Conservation (phyloP, 2,888 invertebrate genomes). For the Drosophila algonquin region DNA sequence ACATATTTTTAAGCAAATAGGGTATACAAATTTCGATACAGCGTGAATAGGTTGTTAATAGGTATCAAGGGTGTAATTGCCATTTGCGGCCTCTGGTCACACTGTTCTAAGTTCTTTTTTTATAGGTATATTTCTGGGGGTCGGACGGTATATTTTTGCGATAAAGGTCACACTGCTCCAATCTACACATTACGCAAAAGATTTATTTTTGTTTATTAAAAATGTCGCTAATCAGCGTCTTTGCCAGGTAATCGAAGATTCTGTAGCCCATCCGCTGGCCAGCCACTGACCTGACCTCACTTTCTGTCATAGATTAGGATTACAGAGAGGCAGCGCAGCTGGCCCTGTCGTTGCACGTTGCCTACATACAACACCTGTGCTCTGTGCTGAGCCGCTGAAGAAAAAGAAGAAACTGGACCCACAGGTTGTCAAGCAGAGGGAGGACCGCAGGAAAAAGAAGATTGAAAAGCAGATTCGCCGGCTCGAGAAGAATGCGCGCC, state of each 20-base stretch:
- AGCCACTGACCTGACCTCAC: neutral
- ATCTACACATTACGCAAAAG: slow-evolving; percentile 56
- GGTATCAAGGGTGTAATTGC: too few relatives aligned
- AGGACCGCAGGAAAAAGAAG: slow-evolving; percentile 92
- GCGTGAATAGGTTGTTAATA: too few relatives aligned
- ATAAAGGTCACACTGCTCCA: too few relatives aligned
- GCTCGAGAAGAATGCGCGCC: slow-evolving; percentile 91
- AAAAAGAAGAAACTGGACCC: slow-evolving; percentile 95
- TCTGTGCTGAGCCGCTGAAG: slow-evolving; percentile 92
- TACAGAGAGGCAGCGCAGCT: slow-evolving; percentile 45
- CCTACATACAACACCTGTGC: slow-evolving; percentile 76
- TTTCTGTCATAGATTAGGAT: slow-evolving; percentile 51
- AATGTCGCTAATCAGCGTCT: slow-evolving; percentile 66
- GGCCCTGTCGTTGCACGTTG: slow-evolving; percentile 42
- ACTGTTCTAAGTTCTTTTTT: too few relatives aligned
- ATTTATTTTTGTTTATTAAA: slow-evolving; percentile 44
- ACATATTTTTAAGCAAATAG: too few relatives aligned
- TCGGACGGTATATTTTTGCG: too few relatives aligned
- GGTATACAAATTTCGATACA: too few relatives aligned
- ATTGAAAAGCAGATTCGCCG: slow-evolving; percentile 94
- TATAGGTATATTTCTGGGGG: too few relatives aligned
- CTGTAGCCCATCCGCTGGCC: neutral
- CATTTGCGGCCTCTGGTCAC: too few relatives aligned
- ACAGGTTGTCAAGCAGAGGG: slow-evolving; percentile 90
- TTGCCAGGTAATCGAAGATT: slow-evolving; percentile 64